Evolutionary conservation across 2,888 invertebrate species (phyloP).

Genomic region (Lomographa bimaculata): DNA sequence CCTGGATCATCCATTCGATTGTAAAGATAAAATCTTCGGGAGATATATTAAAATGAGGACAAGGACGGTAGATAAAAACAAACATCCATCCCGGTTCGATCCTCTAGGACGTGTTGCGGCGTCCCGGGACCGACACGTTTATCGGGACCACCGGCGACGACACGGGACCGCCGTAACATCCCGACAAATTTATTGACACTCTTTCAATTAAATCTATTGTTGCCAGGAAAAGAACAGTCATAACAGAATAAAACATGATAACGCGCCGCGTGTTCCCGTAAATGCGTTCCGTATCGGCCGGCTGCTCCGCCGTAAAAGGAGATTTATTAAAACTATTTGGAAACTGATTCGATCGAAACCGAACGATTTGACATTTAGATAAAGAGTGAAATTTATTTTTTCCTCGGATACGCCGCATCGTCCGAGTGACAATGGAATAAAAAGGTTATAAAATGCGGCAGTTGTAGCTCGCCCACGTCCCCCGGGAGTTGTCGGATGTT

Average conservation of each 20-base stretch:
- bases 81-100: conserved; percentile 61
- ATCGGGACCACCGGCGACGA: conserved; percentile 77
- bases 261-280: conserved; percentile 75
- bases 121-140: conserved; percentile 54
- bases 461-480: conserved; percentile 76
- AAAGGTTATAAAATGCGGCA: conserved; percentile 80
- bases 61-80: conserved; percentile 74
- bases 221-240: conserved; percentile 69
- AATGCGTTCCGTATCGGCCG: conserved; percentile 68
- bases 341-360: conserved; percentile 82
- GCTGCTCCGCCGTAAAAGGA: conserved; percentile 76
- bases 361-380: conserved; percentile 84
- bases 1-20: conserved; percentile 50
- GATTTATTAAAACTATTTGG: conserved; percentile 84
- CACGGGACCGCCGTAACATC: conserved; percentile 49
- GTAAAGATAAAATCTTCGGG: conserved; percentile 56
- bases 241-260: conserved; percentile 80
- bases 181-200: conserved; percentile 83
- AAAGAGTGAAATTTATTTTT: conserved; percentile 82
- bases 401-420: conserved; percentile 67
- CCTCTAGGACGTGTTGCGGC: conserved; percentile 62
- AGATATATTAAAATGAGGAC: conserved; percentile 76
- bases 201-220: conserved; percentile 83
- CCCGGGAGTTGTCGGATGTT: conserved; percentile 67
- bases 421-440: conserved; percentile 81